Evolutionary conservation across 2,113 vertebrate genomes (phyloP), one percentile per base, ranked within the genome.

Genomic region (Halichoeres trimaculatus): DNA sequence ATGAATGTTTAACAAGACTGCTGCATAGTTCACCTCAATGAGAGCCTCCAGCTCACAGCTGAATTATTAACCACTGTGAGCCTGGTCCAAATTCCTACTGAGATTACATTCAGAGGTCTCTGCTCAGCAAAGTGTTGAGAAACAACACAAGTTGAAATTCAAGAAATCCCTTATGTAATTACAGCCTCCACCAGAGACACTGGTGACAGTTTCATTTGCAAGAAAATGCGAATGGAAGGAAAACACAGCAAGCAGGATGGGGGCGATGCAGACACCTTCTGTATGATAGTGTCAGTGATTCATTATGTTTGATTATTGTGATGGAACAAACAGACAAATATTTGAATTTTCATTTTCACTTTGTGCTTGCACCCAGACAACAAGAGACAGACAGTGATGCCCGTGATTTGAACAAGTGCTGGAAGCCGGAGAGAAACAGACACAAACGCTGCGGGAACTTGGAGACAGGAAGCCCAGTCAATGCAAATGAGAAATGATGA

Each of bases 1-100:
- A 93, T 93, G 84, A 92, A 93, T 92, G 89, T 92, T 93, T 91
- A 92, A 92, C 88, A 90, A 88, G 88, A 81, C 71, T 52, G 65
- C 82, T 76, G 77, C 80, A 81, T 88, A 75, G 83, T 83, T 88
- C 86, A 88, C 88, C 86, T 88, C 83, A 79, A 80, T 87, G 77
- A 76, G 81, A 76, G 86, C 85, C 84, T 86, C 77, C 74, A 89
- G 85, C 86, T 85, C 73, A 23, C 59, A 75, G 53, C 70, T 90
- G 85, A 92, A 93, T 93, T 89, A 93, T 92, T 92, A 89, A 93
- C 72, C 45, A 77, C 55, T 56, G 57, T 75, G 77, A 81, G 88
- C 75, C 85, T 61, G 70, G 63, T 78, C 64, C 66, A 82, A 81
- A 83, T 78, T 85, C 67, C 72, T 77, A 74, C 76, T 80, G 72